Base-by-base conservation (phyloP, 2,888 invertebrate genomes). In the Gastrophysa polygoni region DNA sequence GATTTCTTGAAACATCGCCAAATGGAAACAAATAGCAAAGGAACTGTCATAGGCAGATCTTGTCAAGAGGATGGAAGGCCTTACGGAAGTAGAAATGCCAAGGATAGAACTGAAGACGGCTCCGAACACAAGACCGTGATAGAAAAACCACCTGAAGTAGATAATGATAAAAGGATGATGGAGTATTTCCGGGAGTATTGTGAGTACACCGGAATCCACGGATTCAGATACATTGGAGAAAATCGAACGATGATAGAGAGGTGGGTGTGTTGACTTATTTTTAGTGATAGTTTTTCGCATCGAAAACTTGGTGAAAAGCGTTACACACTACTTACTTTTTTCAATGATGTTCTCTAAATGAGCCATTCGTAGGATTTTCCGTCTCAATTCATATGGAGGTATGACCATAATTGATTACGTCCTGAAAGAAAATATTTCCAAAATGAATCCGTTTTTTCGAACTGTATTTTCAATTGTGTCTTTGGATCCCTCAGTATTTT, bases 191-290 rank as follows among this genome's bases (percentile, higher is more conserved):
- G 67, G 47, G 77, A 78, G 59, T 79, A 78, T 65, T 76, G 78
- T 61, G 72, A 74, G 21, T 73, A 71, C 60, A 78, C 78, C 4
- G 77, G 77, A 8, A 75, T 81, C 38, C 80, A 80, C 58, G 81
- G 81, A 0, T 70, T 80, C 51, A 75, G 74, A 49, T 81, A 78
- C 68, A 68, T 81, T 58, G 78, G 77, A 2, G 80, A 81, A 61
- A 63, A 68, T 20, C 61, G 72, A 24, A 68, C 72, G 5, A 16
- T 68, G 11, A 59, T 58, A 29, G 77, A 77, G 56, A 78, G 75
- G 78, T 78, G 71, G 62, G 68, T 48, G 51, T 20, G 17, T 50
- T 64, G 10, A 16, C 16, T 34, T 47, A 5, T 32, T 20, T 46
- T 4, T 38, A 38, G 20, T 56, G n/a, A n/a, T n/a, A n/a, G n/a